These are phyloP conservation scores for Trogon melanurus DNA, from an alignment of 2,113 vertebrate species.

Conservation along the genomic window DNA sequence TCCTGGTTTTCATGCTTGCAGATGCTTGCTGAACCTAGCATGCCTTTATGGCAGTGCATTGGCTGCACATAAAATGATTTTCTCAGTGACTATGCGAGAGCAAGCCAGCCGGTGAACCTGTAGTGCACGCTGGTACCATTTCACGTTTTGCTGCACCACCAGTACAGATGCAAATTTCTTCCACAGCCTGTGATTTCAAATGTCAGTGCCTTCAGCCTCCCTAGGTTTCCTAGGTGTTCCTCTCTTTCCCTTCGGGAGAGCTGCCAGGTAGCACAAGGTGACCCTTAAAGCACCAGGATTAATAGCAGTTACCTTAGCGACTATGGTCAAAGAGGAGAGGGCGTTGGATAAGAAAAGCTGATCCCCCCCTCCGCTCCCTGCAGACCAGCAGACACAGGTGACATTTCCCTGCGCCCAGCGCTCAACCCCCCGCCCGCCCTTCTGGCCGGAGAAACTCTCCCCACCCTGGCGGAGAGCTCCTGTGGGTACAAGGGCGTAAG, in stretches of 20 bases:
- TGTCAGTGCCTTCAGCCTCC: neutral
- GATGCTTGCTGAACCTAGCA: neutral
- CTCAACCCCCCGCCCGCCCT: neutral
- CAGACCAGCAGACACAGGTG: neutral
- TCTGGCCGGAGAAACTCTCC: neutral
- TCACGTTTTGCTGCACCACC: neutral
- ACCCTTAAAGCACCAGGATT: slow-evolving; percentile 40
- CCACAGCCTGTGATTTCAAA: neutral
- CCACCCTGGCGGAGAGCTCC: neutral
- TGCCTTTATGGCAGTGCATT: neutral
- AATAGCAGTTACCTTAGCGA: slow-evolving; percentile 26
- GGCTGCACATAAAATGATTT: neutral
- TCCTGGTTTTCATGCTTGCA: neutral
- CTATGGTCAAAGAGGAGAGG: neutral
- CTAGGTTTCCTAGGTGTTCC: neutral
- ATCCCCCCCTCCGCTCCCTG: neutral
- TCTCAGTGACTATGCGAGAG: neutral
- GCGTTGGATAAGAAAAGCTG: neutral
- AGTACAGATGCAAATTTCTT: neutral
- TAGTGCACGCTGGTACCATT: neutral
- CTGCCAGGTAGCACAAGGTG: slow-evolving; percentile 40
- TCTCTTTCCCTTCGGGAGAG: neutral
- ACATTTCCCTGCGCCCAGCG: neutral
- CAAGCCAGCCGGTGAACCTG: neutral
- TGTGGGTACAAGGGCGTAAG: neutral